Evolutionary conservation across 2,888 invertebrate genomes (phyloP).

Genomic region (Drosophila bunnanda): DNA sequence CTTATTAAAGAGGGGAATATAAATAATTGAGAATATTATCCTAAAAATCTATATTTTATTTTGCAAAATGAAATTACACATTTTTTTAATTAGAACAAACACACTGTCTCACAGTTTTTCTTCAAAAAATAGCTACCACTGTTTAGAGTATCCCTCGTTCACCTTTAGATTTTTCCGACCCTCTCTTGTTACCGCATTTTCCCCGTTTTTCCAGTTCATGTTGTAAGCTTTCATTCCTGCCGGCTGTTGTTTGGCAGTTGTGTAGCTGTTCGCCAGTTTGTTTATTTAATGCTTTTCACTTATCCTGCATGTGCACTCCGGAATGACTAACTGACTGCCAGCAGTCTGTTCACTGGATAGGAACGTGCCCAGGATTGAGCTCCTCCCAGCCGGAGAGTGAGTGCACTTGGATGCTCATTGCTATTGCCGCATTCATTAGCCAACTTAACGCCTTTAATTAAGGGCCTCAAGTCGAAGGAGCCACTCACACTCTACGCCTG

Average conservation of each 20-base stretch:
- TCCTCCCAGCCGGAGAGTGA: slow-evolving; percentile 13
- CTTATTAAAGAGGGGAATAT: too few relatives aligned
- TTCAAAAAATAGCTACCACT: accelerated
- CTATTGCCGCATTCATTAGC: slow-evolving; percentile 60
- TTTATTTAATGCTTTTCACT: slow-evolving; percentile 66
- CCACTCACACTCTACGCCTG: slow-evolving; percentile 24
- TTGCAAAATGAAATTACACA: background rate
- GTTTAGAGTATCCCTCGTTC: background rate
- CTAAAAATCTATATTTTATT: background rate
- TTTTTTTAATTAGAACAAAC: too few relatives aligned
- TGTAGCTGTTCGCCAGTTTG: slow-evolving; percentile 50
- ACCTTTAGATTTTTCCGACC: background rate
- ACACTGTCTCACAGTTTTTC: too few relatives aligned
- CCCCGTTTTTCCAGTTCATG: slow-evolving; percentile 37
- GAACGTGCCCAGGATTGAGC: slow-evolving; percentile 20
- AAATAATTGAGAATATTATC: background rate
- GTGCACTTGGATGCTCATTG: slow-evolving; percentile 27
- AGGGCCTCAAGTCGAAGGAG: slow-evolving; percentile 43
- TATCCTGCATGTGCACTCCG: slow-evolving; percentile 55
- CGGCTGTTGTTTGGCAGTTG: slow-evolving; percentile 32
- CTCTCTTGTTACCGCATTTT: background rate
- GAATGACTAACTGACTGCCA: slow-evolving; percentile 16
- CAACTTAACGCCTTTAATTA: slow-evolving; percentile 71
- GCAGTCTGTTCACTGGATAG: slow-evolving; percentile 29
- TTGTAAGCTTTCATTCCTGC: slow-evolving; percentile 30